Conservation (phyloP, 2,888 invertebrate genomes). For the Idaea straminata region DNA sequence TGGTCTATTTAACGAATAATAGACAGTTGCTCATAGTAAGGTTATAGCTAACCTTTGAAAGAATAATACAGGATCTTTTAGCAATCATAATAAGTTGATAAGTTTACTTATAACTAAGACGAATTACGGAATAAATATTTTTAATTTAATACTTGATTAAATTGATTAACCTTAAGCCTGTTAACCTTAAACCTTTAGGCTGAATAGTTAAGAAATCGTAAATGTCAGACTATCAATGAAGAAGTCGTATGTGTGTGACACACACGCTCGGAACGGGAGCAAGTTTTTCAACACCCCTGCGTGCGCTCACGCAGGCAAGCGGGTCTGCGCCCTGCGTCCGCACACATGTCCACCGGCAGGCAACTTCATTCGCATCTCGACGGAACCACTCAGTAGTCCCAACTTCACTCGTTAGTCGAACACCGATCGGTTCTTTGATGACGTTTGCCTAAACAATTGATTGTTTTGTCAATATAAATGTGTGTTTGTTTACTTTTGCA, state of each 20-base stretch:
- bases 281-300: conserved; percentile 39
- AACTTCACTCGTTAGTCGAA: conserved; percentile 63
- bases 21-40: too few species aligned
- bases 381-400: conserved; percentile 34
- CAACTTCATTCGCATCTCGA: conserved; percentile 67
- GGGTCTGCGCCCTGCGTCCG: conserved; percentile 35
- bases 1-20: too few species aligned
- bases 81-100: neutral
- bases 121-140: neutral
- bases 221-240: neutral
- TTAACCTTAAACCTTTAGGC: neutral
- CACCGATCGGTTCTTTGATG: conserved; percentile 63
- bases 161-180: neutral
- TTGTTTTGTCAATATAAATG: conserved; percentile 69
- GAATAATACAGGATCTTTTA: neutral
- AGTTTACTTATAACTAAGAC: neutral
- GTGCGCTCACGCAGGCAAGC: conserved; percentile 30
- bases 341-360: conserved; percentile 46
- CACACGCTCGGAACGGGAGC: conserved; percentile 32
- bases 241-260: conserved; percentile 22
- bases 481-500: conserved; percentile 37
- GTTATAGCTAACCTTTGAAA: neutral
- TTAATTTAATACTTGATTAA: neutral
- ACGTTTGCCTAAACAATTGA: conserved; percentile 63
- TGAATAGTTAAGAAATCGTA: neutral